Percentiles rank a stretch among this genome's conserved stretches.
Conservation (phyloP, 2,888 invertebrate genomes). For the Napeogenes sylphis region DNA sequence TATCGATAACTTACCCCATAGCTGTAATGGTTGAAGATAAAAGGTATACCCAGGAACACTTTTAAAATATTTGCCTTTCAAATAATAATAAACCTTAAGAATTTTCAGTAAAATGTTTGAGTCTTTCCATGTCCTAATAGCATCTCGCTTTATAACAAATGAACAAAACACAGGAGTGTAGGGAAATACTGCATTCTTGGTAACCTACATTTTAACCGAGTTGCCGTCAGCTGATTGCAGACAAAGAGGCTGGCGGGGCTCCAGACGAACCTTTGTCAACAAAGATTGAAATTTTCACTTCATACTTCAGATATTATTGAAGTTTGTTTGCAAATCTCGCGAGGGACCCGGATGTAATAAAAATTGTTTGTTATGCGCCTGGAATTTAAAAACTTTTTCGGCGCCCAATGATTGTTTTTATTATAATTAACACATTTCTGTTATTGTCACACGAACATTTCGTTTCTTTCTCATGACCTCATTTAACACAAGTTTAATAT, state of each 20-base stretch:
- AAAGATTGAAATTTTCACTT: conserved; percentile 45
- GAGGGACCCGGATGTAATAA: conserved; percentile 12
- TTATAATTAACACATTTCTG: not conserved
- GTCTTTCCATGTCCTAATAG: too few relatives aligned
- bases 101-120: too few relatives aligned
- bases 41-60: too few relatives aligned
- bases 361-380: conserved; percentile 14
- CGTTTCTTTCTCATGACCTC: not conserved
- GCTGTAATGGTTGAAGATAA: too few relatives aligned
- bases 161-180: conserved; percentile 3
- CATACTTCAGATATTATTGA: conserved; percentile 38
- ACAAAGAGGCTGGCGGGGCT: conserved; percentile 37
- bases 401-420: too few relatives aligned
- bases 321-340: conserved; percentile 32
- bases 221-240: conserved; percentile 43
- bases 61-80: too few relatives aligned
- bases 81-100: too few relatives aligned
- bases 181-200: conserved; percentile 10
- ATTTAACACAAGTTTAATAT: not conserved
- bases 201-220: conserved; percentile 35
- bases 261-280: conserved; percentile 43
- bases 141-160: not conserved
- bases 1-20: not conserved
- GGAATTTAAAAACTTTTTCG: not conserved
- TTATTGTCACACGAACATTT: not conserved